Evolutionary conservation across 2,888 invertebrate species (phyloP), one percentile per base, ranked within the genome.

Genomic region (Troides aeacus): DNA sequence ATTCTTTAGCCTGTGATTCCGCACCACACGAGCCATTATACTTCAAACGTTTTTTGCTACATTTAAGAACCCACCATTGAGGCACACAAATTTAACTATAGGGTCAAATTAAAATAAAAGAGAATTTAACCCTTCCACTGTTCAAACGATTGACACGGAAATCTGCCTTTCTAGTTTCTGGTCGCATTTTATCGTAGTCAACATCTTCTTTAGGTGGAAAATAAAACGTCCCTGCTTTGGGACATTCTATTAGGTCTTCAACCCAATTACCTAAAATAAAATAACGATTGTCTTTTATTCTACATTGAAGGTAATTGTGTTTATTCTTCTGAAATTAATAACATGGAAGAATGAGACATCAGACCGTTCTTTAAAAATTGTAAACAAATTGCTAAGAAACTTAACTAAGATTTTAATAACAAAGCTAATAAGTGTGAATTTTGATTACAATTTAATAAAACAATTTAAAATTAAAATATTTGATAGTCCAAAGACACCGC

Each of bases 211-310:
- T 84, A 2, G 88, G 87, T 58, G 90, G 87, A 69, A 88, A 87
- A 75, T 90, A 90, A 0, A 87, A 74, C 0, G 86, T 85, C 2
- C 88, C 89, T 10, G 69, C 72, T 75, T 83, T 85, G 1, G 87
- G 83, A 73, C 90, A 91, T 79, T 90, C 89, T 21, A 81, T 87
- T 71, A 87, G 82, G 58, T 90, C 88, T 80, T 92, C 92, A 4
- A 92, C 90, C 92, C 92, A 92, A 74, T 92, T 91, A 6, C 86
- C 92, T 92, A 73, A 3, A 64, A 63, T 6, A 62, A 62, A 62
- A 50, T n/a, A 58, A 12, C 2, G 12, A 12, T 15, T 46, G 46
- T 15, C 15, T 46, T 12, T 10, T 15, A 12, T 46, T 46, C 15
- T 46, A 15, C 15, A 15, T 15, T 15, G 4, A 15, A 46, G 46